These are phyloP conservation scores for Scrobipalpa atriplicella DNA, from an alignment of 2,888 invertebrate species.

Conservation along the genomic window DNA sequence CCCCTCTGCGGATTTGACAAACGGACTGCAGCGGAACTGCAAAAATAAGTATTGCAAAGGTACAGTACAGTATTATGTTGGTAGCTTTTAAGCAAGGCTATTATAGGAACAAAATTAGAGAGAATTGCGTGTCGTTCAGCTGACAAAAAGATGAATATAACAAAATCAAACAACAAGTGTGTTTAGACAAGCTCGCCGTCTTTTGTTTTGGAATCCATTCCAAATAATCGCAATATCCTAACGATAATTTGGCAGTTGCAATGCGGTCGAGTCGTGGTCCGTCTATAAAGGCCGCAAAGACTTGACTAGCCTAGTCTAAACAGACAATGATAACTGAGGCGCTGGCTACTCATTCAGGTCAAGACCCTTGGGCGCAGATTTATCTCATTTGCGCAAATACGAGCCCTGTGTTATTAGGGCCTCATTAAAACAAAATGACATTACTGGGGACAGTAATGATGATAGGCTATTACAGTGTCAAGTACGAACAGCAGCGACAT, in stretches of 20 bases:
- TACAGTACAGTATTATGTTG: too few relatives aligned
- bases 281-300: neutral
- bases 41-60: too few relatives aligned
- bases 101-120: too few relatives aligned
- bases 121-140: too few relatives aligned
- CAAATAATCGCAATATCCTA: too few relatives aligned
- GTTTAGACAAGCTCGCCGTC: too few relatives aligned
- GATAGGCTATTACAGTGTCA: neutral
- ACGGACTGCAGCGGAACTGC: neutral
- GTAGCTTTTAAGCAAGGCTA: too few relatives aligned
- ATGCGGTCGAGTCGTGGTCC: neutral
- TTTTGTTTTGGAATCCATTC: too few relatives aligned
- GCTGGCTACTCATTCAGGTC: conserved; percentile 25
- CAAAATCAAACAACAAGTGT: too few relatives aligned
- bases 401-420: neutral
- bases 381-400: conserved; percentile 7
- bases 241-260: neutral
- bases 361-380: conserved; percentile 21
- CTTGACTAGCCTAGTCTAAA: conserved; percentile 3
- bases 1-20: neutral
- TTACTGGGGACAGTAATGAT: neutral
- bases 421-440: neutral
- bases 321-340: conserved; percentile 17
- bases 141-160: too few relatives aligned
- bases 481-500: neutral